Conservation (phyloP, 2,888 invertebrate species). For the Apodemia zela region DNA sequence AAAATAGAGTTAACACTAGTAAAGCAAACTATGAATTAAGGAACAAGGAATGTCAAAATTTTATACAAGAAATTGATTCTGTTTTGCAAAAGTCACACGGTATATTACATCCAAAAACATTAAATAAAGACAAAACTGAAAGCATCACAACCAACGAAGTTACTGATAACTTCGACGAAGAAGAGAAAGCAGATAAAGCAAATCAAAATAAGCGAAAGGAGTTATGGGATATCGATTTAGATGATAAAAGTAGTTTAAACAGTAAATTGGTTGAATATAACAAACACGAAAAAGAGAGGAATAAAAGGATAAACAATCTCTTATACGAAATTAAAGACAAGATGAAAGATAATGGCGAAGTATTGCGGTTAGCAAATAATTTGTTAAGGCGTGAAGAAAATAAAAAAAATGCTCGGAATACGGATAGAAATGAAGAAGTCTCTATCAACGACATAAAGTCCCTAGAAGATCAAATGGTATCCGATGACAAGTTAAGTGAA, state of each 20-base stretch:
- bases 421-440: constrained; percentile 24
- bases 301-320: constrained; percentile 55
- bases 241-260: constrained; percentile 40
- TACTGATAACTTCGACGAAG: background rate
- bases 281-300: constrained; percentile 49
- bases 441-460: constrained; percentile 23
- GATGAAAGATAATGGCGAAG: constrained; percentile 70
- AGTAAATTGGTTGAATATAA: constrained; percentile 44
- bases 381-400: constrained; percentile 55
- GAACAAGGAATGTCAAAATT: constrained; percentile 60
- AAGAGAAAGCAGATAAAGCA: constrained; percentile 31
- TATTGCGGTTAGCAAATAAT: constrained; percentile 59
- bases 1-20: constrained; percentile 59
- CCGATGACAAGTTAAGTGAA: background rate
- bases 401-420: constrained; percentile 39
- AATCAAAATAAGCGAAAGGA: constrained; percentile 41
- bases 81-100: constrained; percentile 58
- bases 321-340: constrained; percentile 65
- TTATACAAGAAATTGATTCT: constrained; percentile 65
- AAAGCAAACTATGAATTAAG: constrained; percentile 55
- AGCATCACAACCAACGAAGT: background rate
- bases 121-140: background rate
- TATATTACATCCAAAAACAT: constrained; percentile 53
- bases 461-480: constrained; percentile 26
- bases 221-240: constrained; percentile 50